Conservation (phyloP, 1,140 invertebrate species). For the Drosophila truncata region DNA sequence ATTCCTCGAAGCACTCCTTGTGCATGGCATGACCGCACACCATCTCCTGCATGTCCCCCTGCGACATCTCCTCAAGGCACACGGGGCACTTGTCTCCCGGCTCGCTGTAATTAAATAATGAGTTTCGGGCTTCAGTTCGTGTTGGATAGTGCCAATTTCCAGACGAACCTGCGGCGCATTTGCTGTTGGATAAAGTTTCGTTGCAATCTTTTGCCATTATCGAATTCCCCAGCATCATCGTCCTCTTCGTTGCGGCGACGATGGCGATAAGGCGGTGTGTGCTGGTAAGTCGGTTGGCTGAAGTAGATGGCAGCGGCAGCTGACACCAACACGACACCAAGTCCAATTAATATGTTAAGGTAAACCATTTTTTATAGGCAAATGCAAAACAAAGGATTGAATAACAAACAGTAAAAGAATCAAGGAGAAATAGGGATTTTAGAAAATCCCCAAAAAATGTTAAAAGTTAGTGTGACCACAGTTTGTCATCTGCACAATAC, state of each 20-base stretch:
- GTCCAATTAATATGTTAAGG: conserved; percentile 14
- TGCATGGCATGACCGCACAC: conserved; percentile 62
- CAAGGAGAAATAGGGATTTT: background rate
- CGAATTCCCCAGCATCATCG: background rate
- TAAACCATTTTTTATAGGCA: conserved; percentile 48
- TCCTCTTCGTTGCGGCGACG: background rate
- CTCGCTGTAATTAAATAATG: conserved; percentile 19
- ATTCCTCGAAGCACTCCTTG: conserved; percentile 29
- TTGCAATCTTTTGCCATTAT: too few relatives aligned
- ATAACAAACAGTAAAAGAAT: background rate
- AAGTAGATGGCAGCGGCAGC: conserved; percentile 39
- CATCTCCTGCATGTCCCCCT: conserved; percentile 24
- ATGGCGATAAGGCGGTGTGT: background rate
- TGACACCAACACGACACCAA: conserved; percentile 29
- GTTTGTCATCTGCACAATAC: background rate
- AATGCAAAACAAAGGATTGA: background rate
- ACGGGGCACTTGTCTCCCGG: conserved; percentile 48
- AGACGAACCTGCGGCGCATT: conserved; percentile 15
- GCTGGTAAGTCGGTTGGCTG: background rate
- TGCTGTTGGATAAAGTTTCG: conserved; percentile 2
- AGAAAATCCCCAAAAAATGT: conserved; percentile 38
- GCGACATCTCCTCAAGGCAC: conserved; percentile 19
- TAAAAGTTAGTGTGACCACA: conserved; percentile 10
- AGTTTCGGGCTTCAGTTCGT: background rate
- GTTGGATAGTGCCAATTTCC: too few relatives aligned